Conservation (phyloP, 2,888 invertebrate genomes). For the Nycteola revayana region DNA sequence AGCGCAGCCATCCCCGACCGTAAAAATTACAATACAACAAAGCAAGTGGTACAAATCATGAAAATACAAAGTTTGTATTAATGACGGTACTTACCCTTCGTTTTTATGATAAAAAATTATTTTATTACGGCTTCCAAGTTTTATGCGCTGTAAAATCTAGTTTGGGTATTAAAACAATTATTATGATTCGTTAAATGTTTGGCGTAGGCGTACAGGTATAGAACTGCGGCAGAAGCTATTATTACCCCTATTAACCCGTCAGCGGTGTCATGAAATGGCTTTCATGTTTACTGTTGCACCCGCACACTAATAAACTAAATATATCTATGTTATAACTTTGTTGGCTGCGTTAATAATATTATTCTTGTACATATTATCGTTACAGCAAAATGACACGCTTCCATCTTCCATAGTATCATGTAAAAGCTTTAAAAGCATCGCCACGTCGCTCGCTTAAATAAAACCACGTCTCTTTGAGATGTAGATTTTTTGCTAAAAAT, state of each 20-base stretch:
- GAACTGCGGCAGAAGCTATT: slow-evolving; percentile 19
- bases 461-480: slow-evolving; percentile 5
- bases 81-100: slow-evolving; percentile 55
- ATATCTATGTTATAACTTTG: slow-evolving; percentile 12
- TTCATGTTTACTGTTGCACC: slow-evolving; percentile 16
- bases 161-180: slow-evolving; percentile 41
- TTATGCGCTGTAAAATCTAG: slow-evolving; percentile 44
- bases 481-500: slow-evolving; percentile 22
- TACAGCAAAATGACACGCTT: slow-evolving; percentile 11
- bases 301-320: slow-evolving; percentile 15
- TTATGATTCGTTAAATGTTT: slow-evolving; percentile 29
- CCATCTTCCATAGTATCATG: slow-evolving; percentile 9
- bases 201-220: slow-evolving; percentile 12
- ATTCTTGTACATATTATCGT: no score
- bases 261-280: slow-evolving; percentile 28
- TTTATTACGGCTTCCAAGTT: slow-evolving; percentile 48
- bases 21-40: slow-evolving; percentile 77
- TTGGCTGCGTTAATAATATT: no score
- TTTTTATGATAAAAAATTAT: slow-evolving; percentile 56
- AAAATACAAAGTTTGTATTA: slow-evolving; percentile 68
- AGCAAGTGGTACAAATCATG: slow-evolving; percentile 69
- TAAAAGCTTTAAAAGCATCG: slow-evolving; percentile 22
- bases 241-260: slow-evolving; percentile 28
- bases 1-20: slow-evolving; percentile 56
- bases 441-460: slow-evolving; percentile 14